Evolutionary conservation across 2,888 invertebrate species (phyloP).

Genomic region (Linyphia triangularis): DNA sequence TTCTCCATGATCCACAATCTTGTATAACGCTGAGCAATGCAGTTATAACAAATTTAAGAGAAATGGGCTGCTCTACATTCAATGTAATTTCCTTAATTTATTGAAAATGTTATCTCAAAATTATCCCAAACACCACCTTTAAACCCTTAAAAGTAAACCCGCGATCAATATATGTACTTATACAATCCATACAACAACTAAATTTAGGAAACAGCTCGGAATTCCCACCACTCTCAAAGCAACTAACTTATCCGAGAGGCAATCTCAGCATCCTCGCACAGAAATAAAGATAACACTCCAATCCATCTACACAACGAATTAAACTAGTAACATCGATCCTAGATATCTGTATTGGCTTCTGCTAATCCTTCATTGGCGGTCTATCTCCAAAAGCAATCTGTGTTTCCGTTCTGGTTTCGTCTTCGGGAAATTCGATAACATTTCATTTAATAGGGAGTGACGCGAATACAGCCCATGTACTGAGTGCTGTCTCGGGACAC

Average conservation of each 20-base stretch:
- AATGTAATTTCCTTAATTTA: too few species aligned
- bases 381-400: not conserved
- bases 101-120: too few species aligned
- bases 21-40: too few species aligned
- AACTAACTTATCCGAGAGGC: not conserved
- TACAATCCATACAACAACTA: too few species aligned
- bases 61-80: too few species aligned
- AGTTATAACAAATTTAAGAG: too few species aligned
- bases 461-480: slow-evolving; percentile 13
- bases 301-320: slow-evolving; percentile 3
- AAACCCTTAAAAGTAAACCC: too few species aligned
- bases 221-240: not conserved
- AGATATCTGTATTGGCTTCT: slow-evolving; percentile 21
- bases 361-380: not conserved
- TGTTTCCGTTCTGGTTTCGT: slow-evolving; percentile 2
- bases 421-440: slow-evolving; percentile 38
- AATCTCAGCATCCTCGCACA: not conserved
- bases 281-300: not conserved
- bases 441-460: slow-evolving; percentile 63
- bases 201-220: not conserved
- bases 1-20: too few species aligned
- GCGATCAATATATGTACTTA: too few species aligned
- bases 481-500: slow-evolving; percentile 3
- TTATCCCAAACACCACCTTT: too few species aligned
- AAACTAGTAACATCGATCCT: not conserved